These are phyloP conservation scores for Chauna torquata DNA, from an alignment of 2,113 vertebrate genomes.

Conservation along the genomic window DNA sequence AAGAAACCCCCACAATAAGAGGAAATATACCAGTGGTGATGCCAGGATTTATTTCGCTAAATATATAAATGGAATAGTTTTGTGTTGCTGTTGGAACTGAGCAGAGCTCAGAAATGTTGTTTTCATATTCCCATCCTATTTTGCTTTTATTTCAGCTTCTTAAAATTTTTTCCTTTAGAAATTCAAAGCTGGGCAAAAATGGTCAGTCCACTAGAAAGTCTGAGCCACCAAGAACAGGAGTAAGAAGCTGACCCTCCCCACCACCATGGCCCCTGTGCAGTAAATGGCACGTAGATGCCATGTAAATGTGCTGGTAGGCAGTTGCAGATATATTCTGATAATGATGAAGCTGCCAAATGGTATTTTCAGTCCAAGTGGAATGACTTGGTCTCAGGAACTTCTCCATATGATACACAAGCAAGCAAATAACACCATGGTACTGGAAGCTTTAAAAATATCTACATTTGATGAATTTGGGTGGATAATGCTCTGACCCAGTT, in stretches of 20 bases:
- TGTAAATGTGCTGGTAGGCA: background rate
- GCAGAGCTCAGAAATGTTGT: slow-evolving; percentile 47
- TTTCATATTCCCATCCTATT: slow-evolving; percentile 56
- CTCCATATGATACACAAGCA: background rate
- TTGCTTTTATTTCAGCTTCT: slow-evolving; percentile 59
- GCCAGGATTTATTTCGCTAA: slow-evolving; percentile 50
- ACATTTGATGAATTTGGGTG: background rate
- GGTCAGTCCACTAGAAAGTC: background rate
- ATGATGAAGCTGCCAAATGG: background rate
- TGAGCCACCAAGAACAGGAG: background rate
- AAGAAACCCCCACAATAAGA: slow-evolving; percentile 18
- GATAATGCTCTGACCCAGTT: background rate
- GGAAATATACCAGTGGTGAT: slow-evolving; percentile 5
- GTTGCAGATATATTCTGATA: background rate
- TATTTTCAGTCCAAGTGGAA: background rate
- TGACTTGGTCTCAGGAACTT: background rate
- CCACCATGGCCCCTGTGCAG: background rate
- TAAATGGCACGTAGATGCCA: background rate
- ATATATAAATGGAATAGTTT: slow-evolving; percentile 41
- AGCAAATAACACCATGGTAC: background rate
- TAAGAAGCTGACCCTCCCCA: background rate
- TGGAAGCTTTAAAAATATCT: background rate
- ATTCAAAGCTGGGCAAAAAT: background rate
- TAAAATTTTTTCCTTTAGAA: slow-evolving; percentile 46
- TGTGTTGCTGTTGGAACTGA: slow-evolving; percentile 63